A percentile compares a stretch with the other conserved stretches of the same genome.
Conservation (phyloP, 1,140 invertebrate genomes). For the Ceratitis capitata region DNA sequence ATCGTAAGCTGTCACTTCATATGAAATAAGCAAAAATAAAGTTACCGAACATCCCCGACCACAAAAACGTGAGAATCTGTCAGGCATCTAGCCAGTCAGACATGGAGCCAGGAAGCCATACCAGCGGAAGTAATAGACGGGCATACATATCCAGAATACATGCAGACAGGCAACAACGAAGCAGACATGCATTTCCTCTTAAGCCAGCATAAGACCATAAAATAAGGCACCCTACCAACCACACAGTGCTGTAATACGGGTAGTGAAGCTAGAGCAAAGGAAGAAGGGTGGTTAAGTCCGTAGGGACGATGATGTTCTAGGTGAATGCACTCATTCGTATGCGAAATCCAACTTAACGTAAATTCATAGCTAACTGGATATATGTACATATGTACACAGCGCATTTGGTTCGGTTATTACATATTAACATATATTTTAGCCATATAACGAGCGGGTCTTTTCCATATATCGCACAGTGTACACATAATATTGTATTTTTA, state of each 20-base stretch:
- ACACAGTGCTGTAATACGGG: constrained; percentile 46
- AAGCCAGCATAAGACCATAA: constrained; percentile 18
- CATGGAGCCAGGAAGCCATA: not conserved
- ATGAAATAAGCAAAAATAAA: constrained; percentile 48
- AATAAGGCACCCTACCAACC: constrained; percentile 41
- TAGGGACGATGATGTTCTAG: constrained; percentile 46
- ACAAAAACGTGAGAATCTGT: not conserved
- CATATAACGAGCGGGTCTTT: no score
- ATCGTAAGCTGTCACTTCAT: constrained; percentile 63
- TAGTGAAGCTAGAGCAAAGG: not conserved
- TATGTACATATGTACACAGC: no score
- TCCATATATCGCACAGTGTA: no score
- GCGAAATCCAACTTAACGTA: constrained; percentile 17
- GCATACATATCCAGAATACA: constrained; percentile 49
- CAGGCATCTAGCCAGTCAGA: not conserved
- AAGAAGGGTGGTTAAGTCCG: not conserved
- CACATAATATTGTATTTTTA: no score
- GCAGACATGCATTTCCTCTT: constrained; percentile 30
- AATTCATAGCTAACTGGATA: not conserved
- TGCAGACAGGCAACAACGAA: constrained; percentile 51
- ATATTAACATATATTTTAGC: no score
- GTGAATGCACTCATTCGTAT: constrained; percentile 64
- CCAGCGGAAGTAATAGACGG: not conserved
- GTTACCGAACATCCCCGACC: not conserved
- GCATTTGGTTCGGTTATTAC: no score